Evolutionary conservation across 1,140 invertebrate species (phyloP), one percentile per base, ranked within the genome.

Genomic region (Monomorium pharaonis): DNA sequence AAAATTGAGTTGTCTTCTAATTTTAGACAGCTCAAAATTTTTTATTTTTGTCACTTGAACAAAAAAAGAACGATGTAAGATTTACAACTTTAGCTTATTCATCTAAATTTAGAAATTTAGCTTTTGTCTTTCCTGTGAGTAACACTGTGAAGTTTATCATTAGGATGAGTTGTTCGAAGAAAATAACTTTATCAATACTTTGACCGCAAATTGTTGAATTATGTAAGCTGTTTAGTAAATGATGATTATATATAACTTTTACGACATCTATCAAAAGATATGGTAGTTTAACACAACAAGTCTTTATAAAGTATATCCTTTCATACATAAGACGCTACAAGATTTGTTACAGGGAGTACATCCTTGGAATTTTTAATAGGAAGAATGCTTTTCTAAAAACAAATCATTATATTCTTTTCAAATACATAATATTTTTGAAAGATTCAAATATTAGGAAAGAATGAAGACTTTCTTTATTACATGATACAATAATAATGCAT

Each of bases 181-280:
- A 78, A 72, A 70, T 30, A 56, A 72, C 51, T 56, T 21, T 42
- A 70, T 70, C 49, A 18, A 58, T 27, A 56, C 1, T 24, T 33
- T 42, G 24, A 67, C 44, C 44, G 27, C 44, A 51, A 37, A 58
- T 69, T 67, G 14, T 42, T 18, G n/a, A 12, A 67, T n/a, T 80
- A 24, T 18, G 37, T 56, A 72, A 81, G 67, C 24, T 72, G 65
- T 56, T 80, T 69, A 37, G 9, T 54, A 16, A 18, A 70, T 67
- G 33, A 81, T 44, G 33, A 81, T 44, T 21, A 30, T 30, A 67
- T 21, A 30, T 24, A 51, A 69, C 16, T 78, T 67, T n/a, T 30
- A 78, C 2, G 7, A 49, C 12, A 33, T 63, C 30, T 16, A 30
- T 63, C 30, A 60, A 60, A 2, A 30, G 14, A 60, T 14, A 16